These are phyloP conservation scores for Thereva nobilitata DNA, from an alignment of 2,888 invertebrate species.

Conservation along the genomic window DNA sequence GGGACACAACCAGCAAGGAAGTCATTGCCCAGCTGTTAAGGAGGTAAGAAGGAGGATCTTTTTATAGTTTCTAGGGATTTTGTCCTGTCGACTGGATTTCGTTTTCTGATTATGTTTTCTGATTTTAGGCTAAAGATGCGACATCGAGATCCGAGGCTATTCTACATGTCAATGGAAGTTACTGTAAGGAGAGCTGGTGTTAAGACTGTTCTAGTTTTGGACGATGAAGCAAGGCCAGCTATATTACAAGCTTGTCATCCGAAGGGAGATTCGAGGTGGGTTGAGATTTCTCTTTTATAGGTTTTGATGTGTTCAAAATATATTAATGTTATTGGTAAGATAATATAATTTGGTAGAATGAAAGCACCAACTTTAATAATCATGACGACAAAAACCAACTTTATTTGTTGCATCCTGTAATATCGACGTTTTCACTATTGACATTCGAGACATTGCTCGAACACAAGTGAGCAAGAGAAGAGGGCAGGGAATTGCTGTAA, in stretches of 20 bases:
- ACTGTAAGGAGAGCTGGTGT: constrained; percentile 82
- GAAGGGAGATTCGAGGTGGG: constrained; percentile 85
- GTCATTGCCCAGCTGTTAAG: constrained; percentile 82
- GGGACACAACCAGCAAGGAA: constrained; percentile 85
- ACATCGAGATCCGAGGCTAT: constrained; percentile 88
- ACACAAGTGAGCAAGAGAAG: no score
- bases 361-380: no score
- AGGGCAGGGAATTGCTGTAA: no score
- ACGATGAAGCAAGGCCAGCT: constrained; percentile 87
- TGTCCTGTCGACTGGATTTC: neutral
- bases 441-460: no score
- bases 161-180: constrained; percentile 94
- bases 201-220: constrained; percentile 78
- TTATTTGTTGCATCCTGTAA: no score
- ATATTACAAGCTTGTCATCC: constrained; percentile 93
- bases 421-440: no score
- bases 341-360: no score
- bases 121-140: constrained; percentile 71
- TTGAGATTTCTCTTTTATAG: no score
- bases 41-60: constrained; percentile 64
- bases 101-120: neutral
- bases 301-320: no score
- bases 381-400: no score
- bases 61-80: neutral
- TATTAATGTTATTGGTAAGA: neutral